Evolutionary conservation across 2,888 invertebrate genomes (phyloP), one percentile per base, ranked within the genome.

Genomic region (Busseola fusca): DNA sequence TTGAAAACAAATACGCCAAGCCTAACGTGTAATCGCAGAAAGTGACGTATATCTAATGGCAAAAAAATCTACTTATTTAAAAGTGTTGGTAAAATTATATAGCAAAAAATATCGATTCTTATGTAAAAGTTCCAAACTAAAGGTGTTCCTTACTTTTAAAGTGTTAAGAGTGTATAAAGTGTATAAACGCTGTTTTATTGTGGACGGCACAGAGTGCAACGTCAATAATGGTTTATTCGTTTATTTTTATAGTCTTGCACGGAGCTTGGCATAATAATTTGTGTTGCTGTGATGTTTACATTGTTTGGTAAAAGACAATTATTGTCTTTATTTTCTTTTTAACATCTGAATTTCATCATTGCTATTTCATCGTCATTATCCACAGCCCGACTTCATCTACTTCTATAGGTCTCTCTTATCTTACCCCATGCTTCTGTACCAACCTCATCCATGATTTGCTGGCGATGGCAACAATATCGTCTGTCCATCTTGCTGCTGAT

Each of bases 81-180:
- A 56, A 37, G 25, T 27, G 14, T 21, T 16, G 18, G n/a, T n/a
- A n/a, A 9, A 37, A 56, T 34, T 34, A 7, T 25, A 25, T 25
- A 58, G 7, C 16, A 1, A n/a, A n/a, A 4, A n/a, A n/a, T n/a
- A n/a, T n/a, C n/a, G n/a, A n/a, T 72, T 75, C 74, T 70, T 78
- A 78, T 75, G 69, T 65, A 30, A 75, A 78, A 83, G 62, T 75
- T 84, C 37, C 25, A 63, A 69, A 77, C 64, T 84, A 48, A 72
- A 82, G 67, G 68, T 72, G 71, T 76, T 65, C 58, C 70, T 76
- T 72, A 64, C 74, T 76, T 74, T 58, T 42, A 62, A 72, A 77
- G 68, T 74, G 63, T 79, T 69, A 50, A 56, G 45, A 78, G 74
- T 60, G 48, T 73, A 66, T 72, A 70, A 80, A 78, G 74, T 60